A percentile compares a stretch with the other conserved stretches of the same genome.
phyloP scores from a whole-genome alignment of 2,888 invertebrate species.

The Fragum sueziense region DNA sequence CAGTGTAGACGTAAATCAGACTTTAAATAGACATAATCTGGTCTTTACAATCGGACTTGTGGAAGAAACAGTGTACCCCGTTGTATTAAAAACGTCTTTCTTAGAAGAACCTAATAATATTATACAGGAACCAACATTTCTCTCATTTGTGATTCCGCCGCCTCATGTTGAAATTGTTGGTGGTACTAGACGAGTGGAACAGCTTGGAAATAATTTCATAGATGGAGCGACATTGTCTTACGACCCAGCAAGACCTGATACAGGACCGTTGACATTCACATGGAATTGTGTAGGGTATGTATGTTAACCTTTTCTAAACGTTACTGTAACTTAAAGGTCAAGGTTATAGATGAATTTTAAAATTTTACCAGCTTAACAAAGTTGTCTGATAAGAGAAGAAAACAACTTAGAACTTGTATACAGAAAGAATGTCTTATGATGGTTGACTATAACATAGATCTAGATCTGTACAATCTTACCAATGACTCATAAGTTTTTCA shows the following conservation, averaged over 20 bases:
- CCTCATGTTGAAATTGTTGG: constrained; percentile 63
- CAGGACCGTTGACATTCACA: constrained; percentile 9
- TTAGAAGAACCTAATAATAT: constrained; percentile 50
- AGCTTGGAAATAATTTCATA: constrained; percentile 10
- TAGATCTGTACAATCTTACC: too few relatives aligned
- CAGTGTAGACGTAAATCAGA: constrained; percentile 14
- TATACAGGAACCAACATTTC: constrained; percentile 59
- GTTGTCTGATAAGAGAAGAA: too few relatives aligned
- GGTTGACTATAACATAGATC: too few relatives aligned
- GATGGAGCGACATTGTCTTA: constrained; percentile 59
- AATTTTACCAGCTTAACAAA: too few relatives aligned
- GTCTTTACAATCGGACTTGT: constrained; percentile 51
- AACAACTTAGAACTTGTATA: too few relatives aligned
- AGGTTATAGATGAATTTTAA: too few relatives aligned
- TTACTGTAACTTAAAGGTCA: too few relatives aligned
- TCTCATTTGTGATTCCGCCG: constrained; percentile 51
- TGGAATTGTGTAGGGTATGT: constrained; percentile 39
- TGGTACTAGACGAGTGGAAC: constrained; percentile 40
- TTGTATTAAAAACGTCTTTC: constrained; percentile 54
- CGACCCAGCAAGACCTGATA: constrained; percentile 47
- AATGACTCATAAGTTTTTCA: too few relatives aligned
- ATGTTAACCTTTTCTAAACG: too few relatives aligned
- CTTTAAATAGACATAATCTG: constrained; percentile 37
- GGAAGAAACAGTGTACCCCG: constrained; percentile 33
- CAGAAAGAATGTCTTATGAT: too few relatives aligned